phyloP scores from a whole-genome alignment of 1,140 invertebrate genomes.

The Diorhabda sublineata region DNA sequence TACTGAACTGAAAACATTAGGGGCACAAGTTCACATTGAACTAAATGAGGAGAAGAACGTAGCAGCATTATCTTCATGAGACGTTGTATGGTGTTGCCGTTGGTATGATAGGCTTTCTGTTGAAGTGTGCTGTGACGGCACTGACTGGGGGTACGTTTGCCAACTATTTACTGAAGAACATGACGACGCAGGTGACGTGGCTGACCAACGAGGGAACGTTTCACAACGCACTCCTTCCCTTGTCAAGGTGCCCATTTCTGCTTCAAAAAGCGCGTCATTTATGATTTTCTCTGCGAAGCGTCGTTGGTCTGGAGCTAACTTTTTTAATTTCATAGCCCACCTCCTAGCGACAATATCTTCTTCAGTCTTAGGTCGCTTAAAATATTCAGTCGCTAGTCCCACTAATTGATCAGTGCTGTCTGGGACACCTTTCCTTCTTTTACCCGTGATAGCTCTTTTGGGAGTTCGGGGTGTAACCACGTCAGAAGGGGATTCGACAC shows the following conservation, averaged over 20 bases:
- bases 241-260: conserved; percentile 16
- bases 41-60: no score
- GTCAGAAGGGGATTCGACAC: background rate
- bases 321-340: background rate
- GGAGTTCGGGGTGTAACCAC: conserved; percentile 6
- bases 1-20: background rate
- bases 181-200: background rate
- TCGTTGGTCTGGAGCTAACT: conserved; percentile 7
- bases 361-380: no score
- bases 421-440: conserved; percentile 18
- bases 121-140: background rate
- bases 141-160: conserved; percentile 1
- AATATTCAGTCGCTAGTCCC: no score
- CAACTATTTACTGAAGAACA: background rate
- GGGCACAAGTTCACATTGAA: conserved; percentile 5
- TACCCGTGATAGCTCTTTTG: conserved; percentile 6
- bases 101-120: background rate
- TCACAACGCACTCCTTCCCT: conserved; percentile 1
- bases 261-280: background rate
- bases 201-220: no score
- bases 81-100: background rate
- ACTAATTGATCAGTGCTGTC: conserved; percentile 14
- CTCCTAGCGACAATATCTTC: background rate
- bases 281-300: conserved; percentile 8
- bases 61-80: background rate